A percentile compares a stretch with the other conserved stretches of the same genome.
Conservation (phyloP, 2,113 vertebrate genomes). For the Lagopus leucura region DNA sequence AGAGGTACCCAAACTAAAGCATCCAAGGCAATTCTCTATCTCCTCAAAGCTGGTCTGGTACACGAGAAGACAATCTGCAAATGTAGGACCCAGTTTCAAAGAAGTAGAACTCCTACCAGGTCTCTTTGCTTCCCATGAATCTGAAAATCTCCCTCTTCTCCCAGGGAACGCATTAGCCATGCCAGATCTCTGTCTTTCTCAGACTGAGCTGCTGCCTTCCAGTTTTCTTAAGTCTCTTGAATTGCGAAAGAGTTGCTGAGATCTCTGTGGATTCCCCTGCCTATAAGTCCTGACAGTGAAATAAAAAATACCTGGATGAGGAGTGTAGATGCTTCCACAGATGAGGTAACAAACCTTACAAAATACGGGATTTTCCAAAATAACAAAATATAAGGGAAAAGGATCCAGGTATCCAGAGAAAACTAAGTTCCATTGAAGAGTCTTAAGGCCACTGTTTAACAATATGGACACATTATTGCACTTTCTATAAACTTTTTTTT, state of each 20-base stretch:
- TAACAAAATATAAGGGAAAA: background rate
- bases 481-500: background rate
- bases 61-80: background rate
- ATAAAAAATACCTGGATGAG: background rate
- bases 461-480: background rate
- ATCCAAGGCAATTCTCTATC: background rate
- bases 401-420: background rate
- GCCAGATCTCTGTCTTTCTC: background rate
- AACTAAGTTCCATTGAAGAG: background rate
- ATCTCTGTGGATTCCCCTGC: background rate
- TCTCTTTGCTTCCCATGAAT: background rate
- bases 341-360: background rate
- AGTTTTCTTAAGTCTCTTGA: background rate
- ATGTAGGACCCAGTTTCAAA: background rate
- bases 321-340: background rate
- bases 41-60: background rate
- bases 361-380: background rate
- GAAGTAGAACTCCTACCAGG: background rate
- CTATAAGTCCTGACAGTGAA: background rate
- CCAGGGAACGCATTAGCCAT: background rate
- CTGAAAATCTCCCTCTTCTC: background rate
- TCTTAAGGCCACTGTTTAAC: slow-evolving; percentile 35
- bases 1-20: background rate
- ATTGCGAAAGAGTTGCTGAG: background rate
- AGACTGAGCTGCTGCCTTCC: background rate